Evolutionary conservation across 2,888 invertebrate genomes (phyloP), one percentile per base, ranked within the genome.

Genomic region (Phragmatobia fuliginosa): DNA sequence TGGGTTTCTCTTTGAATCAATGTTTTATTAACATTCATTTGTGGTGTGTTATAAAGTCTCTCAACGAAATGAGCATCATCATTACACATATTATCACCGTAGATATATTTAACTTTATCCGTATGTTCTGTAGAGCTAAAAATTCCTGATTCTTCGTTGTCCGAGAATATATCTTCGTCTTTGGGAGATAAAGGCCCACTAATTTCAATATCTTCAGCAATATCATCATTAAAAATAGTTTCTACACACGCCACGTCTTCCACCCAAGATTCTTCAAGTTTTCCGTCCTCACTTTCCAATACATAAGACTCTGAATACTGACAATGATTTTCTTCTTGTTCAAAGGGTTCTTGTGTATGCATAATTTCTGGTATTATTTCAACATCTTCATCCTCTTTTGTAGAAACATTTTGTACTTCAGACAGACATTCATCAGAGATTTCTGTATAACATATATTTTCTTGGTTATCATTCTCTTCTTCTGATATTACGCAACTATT

Each of bases 201-300:
- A 65, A 91, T 89, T 72, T 87, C 86, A 69, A 91, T 87, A 75
- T 94, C 90, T 85, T 93, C 94, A 45, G 88, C 90, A 56, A 93
- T 85, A 68, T 95, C 92, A 62, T 95, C 95, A 76, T 90, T 93
- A 36, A 93, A 90, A 70, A 95, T 91, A 33, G 94, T 95, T 85
- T 95, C 95, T 58, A 94, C 88, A 81, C 93, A 94, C 52, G 89
- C 94, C 25, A 95, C 89, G 77, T 94, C 92, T 68, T 94, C 93
- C 49, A 95, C 90, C 95, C 95, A 95, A 41, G 92, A 80, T 68
- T 90, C 90, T 75, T 87, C 89, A 52, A 85, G 71, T 6, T 88
- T 89, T 72, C 88, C 88, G 71, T 87, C 85, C 36, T 83, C 74
- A 74, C 77, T 79, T 68, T 87, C 83, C 38, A 86, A 68, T 52